Conservation (phyloP, 1,140 invertebrate species). For the Cardiocondyla obscurior region DNA sequence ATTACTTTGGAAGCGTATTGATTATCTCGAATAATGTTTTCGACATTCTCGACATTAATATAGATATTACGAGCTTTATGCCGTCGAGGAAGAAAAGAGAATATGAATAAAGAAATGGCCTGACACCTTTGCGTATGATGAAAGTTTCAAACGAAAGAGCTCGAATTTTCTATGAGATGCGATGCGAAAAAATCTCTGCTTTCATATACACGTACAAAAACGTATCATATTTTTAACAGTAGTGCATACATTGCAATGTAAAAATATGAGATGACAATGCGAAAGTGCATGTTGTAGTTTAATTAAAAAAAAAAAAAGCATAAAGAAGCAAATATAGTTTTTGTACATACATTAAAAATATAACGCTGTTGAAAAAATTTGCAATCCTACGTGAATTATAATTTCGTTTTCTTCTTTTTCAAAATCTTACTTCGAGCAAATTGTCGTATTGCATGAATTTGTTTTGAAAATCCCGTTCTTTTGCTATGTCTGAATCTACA, state of each 20-base stretch:
- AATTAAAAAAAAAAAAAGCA: not conserved
- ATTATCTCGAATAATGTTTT: not conserved
- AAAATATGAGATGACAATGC: not conserved
- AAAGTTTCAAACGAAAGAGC: not conserved
- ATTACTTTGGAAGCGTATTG: not conserved
- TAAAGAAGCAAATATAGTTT: not conserved
- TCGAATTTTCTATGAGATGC: not conserved
- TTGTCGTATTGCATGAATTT: conserved; percentile 1
- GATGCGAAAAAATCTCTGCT: not conserved
- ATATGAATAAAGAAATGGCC: conserved; percentile 34
- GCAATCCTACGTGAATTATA: not conserved
- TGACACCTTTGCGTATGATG: not conserved
- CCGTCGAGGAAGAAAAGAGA: not conserved
- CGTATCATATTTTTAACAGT: not conserved
- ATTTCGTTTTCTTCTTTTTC: not conserved
- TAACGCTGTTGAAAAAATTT: not conserved
- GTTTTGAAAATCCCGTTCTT: conserved; percentile 5
- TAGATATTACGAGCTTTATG: not conserved
- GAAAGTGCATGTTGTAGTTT: not conserved
- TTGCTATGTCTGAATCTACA: not conserved
- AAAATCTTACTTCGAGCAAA: not conserved
- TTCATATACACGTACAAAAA: not conserved
- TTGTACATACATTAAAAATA: not conserved
- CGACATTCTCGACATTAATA: conserved; percentile 10
- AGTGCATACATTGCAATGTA: conserved; percentile 1